Conservation (phyloP, 2,113 vertebrate species). For the Strix uralensis region DNA sequence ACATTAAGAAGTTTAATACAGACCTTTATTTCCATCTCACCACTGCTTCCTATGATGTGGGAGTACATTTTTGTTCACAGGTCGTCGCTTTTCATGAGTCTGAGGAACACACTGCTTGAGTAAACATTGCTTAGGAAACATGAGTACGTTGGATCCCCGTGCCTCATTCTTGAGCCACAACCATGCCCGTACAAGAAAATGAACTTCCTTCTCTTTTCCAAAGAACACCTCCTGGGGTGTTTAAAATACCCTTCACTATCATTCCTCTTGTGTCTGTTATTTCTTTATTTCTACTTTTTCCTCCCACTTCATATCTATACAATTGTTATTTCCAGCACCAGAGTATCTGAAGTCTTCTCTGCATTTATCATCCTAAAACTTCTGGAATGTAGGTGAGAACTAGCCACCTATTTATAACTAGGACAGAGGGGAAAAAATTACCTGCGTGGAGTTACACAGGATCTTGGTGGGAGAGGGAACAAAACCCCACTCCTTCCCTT, state of each 20-base stretch:
- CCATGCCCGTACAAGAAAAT: neutral
- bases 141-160: neutral
- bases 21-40: neutral
- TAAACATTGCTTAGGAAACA: neutral
- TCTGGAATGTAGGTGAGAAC: neutral
- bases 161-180: neutral
- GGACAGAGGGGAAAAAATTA: neutral
- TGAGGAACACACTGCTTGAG: neutral
- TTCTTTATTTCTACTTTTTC: neutral
- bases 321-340: neutral
- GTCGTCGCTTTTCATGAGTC: neutral
- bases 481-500: neutral
- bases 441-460: neutral
- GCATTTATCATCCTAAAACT: neutral
- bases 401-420: neutral
- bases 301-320: rapidly evolving
- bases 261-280: neutral
- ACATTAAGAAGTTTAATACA: neutral
- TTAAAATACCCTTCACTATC: neutral
- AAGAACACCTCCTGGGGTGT: neutral
- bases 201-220: neutral
- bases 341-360: neutral
- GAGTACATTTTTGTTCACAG: neutral
- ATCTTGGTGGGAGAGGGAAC: neutral
- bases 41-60: neutral